Evolutionary conservation across 2,888 invertebrate species (phyloP).

Genomic region (Deroplatys truncata): DNA sequence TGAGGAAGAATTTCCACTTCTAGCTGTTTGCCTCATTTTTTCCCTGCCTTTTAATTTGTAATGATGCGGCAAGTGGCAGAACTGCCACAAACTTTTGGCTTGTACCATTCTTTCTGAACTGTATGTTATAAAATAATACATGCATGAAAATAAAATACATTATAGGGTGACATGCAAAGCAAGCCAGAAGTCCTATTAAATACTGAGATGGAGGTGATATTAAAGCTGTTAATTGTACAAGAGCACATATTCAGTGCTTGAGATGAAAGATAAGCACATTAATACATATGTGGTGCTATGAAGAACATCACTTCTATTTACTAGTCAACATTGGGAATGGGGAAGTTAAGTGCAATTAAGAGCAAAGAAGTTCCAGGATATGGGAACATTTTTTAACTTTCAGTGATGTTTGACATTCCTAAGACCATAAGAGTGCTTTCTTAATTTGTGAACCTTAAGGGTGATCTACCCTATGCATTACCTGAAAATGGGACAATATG

Average conservation of each 20-base stretch:
- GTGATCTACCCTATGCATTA: not conserved
- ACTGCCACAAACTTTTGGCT: too few species aligned
- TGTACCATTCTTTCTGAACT: too few species aligned
- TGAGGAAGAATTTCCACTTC: too few species aligned
- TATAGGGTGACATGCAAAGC: too few species aligned
- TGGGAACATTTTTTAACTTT: not conserved
- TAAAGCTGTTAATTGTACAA: not conserved
- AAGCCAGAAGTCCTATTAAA: not conserved
- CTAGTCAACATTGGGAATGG: slow-evolving; percentile 5
- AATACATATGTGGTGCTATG: not conserved
- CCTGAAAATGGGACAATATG: not conserved
- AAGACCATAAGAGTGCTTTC: not conserved
- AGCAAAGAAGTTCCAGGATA: not conserved
- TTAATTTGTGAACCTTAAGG: not conserved
- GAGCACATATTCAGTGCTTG: not conserved
- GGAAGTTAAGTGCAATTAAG: not conserved
- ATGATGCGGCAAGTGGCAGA: too few species aligned
- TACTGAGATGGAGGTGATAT: not conserved
- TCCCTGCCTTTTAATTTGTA: too few species aligned
- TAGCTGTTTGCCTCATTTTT: too few species aligned
- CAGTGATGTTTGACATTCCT: not conserved
- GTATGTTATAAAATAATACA: too few species aligned
- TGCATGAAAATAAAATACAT: too few species aligned
- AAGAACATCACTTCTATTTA: not conserved
- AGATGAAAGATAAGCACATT: not conserved